phyloP scores from a whole-genome alignment of 1,140 invertebrate genomes.

The Vanessa atalanta region DNA sequence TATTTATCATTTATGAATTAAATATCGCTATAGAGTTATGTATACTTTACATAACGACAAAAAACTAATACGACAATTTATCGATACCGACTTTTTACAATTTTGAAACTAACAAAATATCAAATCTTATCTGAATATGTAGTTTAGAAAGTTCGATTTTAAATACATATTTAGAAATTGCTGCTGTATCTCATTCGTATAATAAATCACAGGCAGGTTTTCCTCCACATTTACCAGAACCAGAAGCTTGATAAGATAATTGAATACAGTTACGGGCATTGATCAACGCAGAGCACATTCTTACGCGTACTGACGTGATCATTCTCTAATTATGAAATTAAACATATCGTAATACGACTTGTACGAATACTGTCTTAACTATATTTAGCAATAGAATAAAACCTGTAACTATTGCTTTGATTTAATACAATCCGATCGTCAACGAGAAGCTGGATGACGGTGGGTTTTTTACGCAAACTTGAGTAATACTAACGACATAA shows the following conservation, averaged over 20 bases:
- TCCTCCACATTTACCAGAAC: constrained; percentile 10
- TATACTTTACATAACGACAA: no score
- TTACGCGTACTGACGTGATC: constrained; percentile 9
- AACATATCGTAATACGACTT: constrained; percentile 19
- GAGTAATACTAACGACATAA: constrained; percentile 7
- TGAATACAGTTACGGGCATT: neutral
- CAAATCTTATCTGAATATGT: no score
- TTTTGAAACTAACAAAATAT: no score
- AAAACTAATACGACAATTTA: no score
- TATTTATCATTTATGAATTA: no score
- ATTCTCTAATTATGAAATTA: constrained; percentile 26
- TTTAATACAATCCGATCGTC: neutral
- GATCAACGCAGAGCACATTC: constrained; percentile 22
- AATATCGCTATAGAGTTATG: no score
- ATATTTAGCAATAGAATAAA: constrained; percentile 23
- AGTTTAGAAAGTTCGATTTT: no score
- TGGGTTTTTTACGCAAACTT: constrained; percentile 11
- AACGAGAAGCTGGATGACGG: neutral
- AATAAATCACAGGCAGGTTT: constrained; percentile 11
- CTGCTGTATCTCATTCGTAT: neutral
- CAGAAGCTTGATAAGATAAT: constrained; percentile 21
- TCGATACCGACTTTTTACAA: no score
- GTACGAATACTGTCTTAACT: constrained; percentile 19
- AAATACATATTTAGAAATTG: no score
- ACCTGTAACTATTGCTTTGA: neutral